These are phyloP conservation scores for Mimumesa dahlbomi DNA, from an alignment of 2,888 invertebrate genomes.

Conservation along the genomic window DNA sequence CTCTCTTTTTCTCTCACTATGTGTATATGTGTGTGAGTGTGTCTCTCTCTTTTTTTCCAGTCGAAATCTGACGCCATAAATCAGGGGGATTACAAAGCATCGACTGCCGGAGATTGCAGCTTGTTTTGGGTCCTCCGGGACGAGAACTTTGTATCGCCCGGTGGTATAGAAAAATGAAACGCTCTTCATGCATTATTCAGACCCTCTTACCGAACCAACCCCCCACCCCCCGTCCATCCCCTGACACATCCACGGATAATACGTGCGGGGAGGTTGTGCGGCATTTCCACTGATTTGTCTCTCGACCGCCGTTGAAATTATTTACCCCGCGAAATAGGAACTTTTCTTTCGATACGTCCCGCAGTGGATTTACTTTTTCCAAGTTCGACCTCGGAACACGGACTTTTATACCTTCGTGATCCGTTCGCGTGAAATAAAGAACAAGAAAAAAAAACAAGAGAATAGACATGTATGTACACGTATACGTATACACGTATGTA, in stretches of 20 bases:
- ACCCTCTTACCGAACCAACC: conserved; percentile 32
- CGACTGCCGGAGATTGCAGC: conserved; percentile 66
- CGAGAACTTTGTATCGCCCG: conserved; percentile 61
- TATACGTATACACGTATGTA: no score
- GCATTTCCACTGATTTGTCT: conserved; percentile 53
- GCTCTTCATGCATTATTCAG: conserved; percentile 68
- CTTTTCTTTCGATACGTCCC: background rate
- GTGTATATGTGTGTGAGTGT: no score
- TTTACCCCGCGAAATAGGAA: conserved; percentile 9
- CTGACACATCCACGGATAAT: conserved; percentile 39
- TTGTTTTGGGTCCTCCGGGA: conserved; percentile 66
- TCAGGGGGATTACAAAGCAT: conserved; percentile 65
- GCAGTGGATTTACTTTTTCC: background rate
- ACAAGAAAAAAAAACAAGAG: background rate
- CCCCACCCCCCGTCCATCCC: background rate
- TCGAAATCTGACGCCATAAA: conserved; percentile 69
- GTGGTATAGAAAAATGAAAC: conserved; percentile 67
- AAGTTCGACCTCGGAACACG: conserved; percentile 19
- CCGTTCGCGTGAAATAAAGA: background rate
- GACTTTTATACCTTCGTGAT: conserved; percentile 16
- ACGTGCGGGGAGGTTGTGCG: conserved; percentile 20
- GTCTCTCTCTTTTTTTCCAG: no score
- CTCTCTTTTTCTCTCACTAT: conserved; percentile 1
- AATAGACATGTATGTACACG: background rate
- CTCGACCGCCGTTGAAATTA: conserved; percentile 34